Conservation (phyloP, 2,888 invertebrate genomes). For the Euclidia mi region DNA sequence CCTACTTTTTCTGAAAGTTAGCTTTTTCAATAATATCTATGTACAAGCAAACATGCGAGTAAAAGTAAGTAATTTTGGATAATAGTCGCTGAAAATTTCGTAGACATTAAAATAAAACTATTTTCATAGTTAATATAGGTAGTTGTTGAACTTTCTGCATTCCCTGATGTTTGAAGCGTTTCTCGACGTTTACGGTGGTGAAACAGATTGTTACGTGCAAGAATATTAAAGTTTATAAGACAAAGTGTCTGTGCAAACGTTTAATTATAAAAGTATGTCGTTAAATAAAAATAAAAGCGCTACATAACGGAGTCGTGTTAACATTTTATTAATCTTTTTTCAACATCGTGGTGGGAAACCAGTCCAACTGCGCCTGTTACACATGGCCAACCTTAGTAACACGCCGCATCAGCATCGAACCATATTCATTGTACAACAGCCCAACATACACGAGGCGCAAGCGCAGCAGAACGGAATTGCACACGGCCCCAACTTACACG, state of each 20-base stretch:
- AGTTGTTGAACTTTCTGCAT: conserved; percentile 11
- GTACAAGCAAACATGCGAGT: conserved; percentile 1
- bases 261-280: too few species aligned
- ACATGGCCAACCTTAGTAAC: too few species aligned
- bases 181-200: not conserved
- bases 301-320: too few species aligned
- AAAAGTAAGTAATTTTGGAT: conserved; percentile 5
- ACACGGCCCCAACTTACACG: too few species aligned
- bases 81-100: conserved; percentile 5
- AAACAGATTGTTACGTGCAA: not conserved
- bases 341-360: too few species aligned
- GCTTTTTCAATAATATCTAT: conserved; percentile 4
- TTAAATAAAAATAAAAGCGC: too few species aligned
- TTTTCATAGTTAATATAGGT: conserved; percentile 10
- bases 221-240: not conserved
- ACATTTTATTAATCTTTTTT: too few species aligned
- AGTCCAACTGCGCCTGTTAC: too few species aligned
- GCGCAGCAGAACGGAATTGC: too few species aligned
- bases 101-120: conserved; percentile 17
- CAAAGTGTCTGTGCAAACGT: not conserved
- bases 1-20: conserved; percentile 3
- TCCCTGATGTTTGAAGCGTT: conserved; percentile 9
- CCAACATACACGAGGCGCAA: too few species aligned
- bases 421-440: too few species aligned
- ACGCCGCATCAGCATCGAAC: too few species aligned